Evolutionary conservation across 2,888 invertebrate species (phyloP), one percentile per base, ranked within the genome.

Genomic region (Apodemia mormo): DNA sequence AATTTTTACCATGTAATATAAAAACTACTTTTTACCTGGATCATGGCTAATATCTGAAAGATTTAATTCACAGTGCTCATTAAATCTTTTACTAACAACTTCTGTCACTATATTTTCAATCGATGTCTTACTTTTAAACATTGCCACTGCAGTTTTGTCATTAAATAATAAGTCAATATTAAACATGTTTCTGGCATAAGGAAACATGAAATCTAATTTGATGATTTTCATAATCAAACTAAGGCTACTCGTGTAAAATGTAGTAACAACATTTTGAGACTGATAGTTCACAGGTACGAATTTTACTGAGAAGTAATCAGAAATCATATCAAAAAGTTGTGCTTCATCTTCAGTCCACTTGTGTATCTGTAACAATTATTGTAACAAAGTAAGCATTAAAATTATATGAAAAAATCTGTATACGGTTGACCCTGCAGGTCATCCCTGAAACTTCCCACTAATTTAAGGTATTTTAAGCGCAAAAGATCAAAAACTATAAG

Each of bases 131-230:
- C 75, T 80, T 6, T 82, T 82, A 79, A 92, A 91, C 61, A 85
- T 83, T 4, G 92, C 89, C 0, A 67, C 67, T 1, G 92, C 88
- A 6, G 76, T 81, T 73, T 85, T 90, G 68, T 90, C 88, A 77
- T 91, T 87, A 66, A 91, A 87, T 8, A 92, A 72, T 52, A 93
- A 77, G 66, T 92, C 89, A 61, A 92, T 74, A 72, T 82, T 88
- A 49, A 79, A 88, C 90, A 90, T 90, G 66, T 79, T 87, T 52
- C 86, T 82, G 71, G 82, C 77, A 65, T 83, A 85, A 0, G 88
- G 87, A 71, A 92, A 90, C 80, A 90, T 83, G 69, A 91, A 93
- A 70, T 92, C 91, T 14, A 82, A 76, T 75, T 85, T 87, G 45
- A 90, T 80, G 3, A 91, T 82, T 71, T 89, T 88, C 10, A 82